These are phyloP conservation scores for Penaeus monodon DNA, from an alignment of 2,888 invertebrate genomes.

Conservation along the genomic window DNA sequence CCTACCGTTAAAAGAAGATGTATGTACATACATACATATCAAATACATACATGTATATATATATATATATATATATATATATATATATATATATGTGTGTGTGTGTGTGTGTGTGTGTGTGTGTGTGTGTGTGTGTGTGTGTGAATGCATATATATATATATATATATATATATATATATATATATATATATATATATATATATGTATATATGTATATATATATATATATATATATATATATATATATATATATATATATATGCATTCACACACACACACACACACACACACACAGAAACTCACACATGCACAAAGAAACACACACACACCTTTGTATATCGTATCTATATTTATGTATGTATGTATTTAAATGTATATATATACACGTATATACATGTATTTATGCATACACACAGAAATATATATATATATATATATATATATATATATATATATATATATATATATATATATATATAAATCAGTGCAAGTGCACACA, in stretches of 20 bases:
- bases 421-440: too few relatives aligned
- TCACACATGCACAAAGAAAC: not conserved
- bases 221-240: constrained; percentile 22
- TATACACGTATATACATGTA: too few relatives aligned
- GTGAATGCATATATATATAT: not conserved
- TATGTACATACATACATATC: not conserved
- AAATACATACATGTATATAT: constrained; percentile 11
- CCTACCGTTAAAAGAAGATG: too few relatives aligned
- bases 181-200: constrained; percentile 26
- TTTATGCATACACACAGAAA: too few relatives aligned
- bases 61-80: constrained; percentile 20
- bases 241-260: constrained; percentile 23
- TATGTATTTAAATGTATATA: too few relatives aligned
- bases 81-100: constrained; percentile 18
- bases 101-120: not conserved
- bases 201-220: constrained; percentile 23
- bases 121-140: too few relatives aligned
- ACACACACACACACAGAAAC: not conserved
- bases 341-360: too few relatives aligned
- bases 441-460: too few relatives aligned
- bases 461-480: too few relatives aligned
- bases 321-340: too few relatives aligned
- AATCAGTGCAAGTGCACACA: too few relatives aligned
- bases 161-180: constrained; percentile 7
- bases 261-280: not conserved